A percentile compares a stretch with the other conserved stretches of the same genome.
These are phyloP conservation scores for Penelope pileata DNA, from an alignment of 2,113 vertebrate genomes.

Conservation along the genomic window DNA sequence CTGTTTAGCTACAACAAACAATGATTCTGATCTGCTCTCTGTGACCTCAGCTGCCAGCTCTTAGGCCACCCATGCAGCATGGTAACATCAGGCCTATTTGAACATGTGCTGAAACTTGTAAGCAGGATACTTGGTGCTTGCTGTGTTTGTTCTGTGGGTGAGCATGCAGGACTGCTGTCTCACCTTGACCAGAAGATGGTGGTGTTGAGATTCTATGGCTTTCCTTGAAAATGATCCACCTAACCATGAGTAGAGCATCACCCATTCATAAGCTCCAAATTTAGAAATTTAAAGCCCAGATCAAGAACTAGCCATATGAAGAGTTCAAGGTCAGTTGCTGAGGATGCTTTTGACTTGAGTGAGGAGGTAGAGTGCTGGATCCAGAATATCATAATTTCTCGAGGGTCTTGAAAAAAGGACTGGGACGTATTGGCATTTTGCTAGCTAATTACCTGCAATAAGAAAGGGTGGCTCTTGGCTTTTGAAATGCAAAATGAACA, in stretches of 20 bases:
- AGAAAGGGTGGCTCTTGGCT: not conserved
- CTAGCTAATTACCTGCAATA: conserved; percentile 23
- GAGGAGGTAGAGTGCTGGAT: not conserved
- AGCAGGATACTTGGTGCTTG: not conserved
- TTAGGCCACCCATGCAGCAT: not conserved
- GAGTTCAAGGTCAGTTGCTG: not conserved
- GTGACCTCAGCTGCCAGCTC: not conserved
- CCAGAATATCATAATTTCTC: not conserved
- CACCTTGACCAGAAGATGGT: not conserved
- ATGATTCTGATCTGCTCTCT: not conserved
- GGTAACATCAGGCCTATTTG: not conserved
- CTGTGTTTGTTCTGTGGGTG: not conserved
- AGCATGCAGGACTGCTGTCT: not conserved
- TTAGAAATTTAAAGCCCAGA: not conserved
- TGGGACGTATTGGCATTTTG: not conserved
- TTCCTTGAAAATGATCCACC: not conserved
- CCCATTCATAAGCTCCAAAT: not conserved
- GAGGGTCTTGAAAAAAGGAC: not conserved
- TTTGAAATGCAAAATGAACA: conserved; percentile 10
- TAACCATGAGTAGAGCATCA: not conserved
- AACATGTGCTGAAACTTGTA: not conserved
- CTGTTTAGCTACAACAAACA: not conserved
- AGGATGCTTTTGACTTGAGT: not conserved
- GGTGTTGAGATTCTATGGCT: not conserved
- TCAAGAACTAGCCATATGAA: not conserved